These are phyloP conservation scores for Sternotherus odoratus DNA, from an alignment of 2,797 vertebrate species.

Conservation along the genomic window DNA sequence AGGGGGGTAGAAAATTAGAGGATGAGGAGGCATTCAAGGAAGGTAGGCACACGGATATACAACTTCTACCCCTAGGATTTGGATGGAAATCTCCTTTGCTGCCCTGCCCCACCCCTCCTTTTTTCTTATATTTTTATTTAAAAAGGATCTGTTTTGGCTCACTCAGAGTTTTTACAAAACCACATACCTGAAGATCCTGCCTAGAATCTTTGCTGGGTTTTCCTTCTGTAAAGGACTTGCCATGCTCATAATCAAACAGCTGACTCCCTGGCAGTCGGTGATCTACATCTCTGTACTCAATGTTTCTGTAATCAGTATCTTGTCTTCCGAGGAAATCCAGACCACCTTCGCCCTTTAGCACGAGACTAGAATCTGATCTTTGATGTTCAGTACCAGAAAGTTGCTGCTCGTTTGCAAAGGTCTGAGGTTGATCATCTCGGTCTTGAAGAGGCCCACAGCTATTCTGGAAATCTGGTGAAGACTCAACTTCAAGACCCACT, in stretches of 20 bases:
- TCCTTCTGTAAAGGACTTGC: constrained; percentile 85
- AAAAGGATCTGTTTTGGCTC: neutral
- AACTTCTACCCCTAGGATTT: neutral
- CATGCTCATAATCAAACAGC: constrained; percentile 89
- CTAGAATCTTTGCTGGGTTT: constrained; percentile 86
- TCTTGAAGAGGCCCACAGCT: constrained; percentile 78
- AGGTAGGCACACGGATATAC: neutral
- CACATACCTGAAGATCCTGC: constrained; percentile 82
- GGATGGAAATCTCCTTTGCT: neutral
- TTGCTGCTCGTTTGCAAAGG: constrained; percentile 75
- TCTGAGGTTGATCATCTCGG: constrained; percentile 76
- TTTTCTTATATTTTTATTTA: neutral
- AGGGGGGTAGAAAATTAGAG: neutral
- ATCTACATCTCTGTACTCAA: constrained; percentile 97
- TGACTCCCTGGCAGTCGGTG: constrained; percentile 89
- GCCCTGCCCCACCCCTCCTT: neutral
- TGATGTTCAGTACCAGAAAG: constrained; percentile 78
- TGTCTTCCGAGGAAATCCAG: constrained; percentile 87
- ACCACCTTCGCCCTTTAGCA: constrained; percentile 79
- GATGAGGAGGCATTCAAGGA: neutral
- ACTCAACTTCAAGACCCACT: constrained; percentile 72
- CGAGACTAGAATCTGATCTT: constrained; percentile 74
- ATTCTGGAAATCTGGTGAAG: constrained; percentile 78
- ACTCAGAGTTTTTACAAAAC: neutral
- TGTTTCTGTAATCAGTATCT: constrained; percentile 88